These are phyloP conservation scores for Chrysaora quinquecirrha DNA, from an alignment of 30 jellyfish, hydroid and myxozoan genomes.

Conservation along the genomic window DNA sequence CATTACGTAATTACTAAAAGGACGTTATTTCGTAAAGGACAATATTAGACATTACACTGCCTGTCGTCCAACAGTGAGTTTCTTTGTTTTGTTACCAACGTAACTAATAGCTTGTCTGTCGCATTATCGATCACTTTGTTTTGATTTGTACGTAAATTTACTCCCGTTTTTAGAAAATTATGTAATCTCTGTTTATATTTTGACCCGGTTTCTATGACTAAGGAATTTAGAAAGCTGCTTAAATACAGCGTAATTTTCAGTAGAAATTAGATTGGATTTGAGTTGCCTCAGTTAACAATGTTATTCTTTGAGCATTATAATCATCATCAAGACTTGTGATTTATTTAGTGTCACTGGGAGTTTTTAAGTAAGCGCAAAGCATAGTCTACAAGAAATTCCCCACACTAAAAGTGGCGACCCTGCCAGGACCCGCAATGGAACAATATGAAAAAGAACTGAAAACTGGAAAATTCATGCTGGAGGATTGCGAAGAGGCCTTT, in stretches of 20 bases:
- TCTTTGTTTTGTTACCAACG: constrained; percentile 34
- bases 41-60: constrained; percentile 9
- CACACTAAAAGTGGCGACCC: constrained; percentile 46
- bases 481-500: constrained; percentile 50
- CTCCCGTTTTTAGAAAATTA: constrained; percentile 12
- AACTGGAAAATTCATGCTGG: constrained; percentile 54
- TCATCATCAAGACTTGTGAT: constrained; percentile 18
- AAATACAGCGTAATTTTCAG: constrained; percentile 17
- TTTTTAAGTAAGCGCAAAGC: background rate
- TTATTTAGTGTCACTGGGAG: constrained; percentile 7
- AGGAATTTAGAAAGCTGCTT: constrained; percentile 11
- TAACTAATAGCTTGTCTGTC: constrained; percentile 4
- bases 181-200: background rate
- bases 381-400: constrained; percentile 6
- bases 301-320: constrained; percentile 9
- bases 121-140: constrained; percentile 5
- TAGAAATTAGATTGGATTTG: constrained; percentile 2
- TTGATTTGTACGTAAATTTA: constrained; percentile 7
- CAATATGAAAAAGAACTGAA: constrained; percentile 49
- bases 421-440: constrained; percentile 61
- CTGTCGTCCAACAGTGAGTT: constrained; percentile 37
- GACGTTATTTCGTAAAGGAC: constrained; percentile 3
- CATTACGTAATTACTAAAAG: constrained; percentile 6
- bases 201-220: constrained; percentile 16
- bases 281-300: constrained; percentile 12